Evolutionary conservation across 2,113 vertebrate genomes (phyloP), one percentile per base, ranked within the genome.

Genomic region (Scatophagus argus): DNA sequence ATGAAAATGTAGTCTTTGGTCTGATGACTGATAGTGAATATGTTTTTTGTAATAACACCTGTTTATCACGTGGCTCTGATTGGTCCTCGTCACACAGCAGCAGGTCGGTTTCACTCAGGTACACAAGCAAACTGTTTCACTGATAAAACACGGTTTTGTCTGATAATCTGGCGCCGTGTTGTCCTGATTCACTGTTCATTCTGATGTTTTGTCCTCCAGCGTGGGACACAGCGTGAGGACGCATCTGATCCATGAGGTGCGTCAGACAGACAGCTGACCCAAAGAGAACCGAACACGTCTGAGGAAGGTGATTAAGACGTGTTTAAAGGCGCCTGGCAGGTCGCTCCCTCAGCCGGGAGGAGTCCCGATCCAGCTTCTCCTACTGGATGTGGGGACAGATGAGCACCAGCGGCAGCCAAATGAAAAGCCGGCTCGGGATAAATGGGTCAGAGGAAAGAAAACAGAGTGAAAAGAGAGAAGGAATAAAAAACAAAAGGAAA

Each of bases 401-500:
- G 38, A 47, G 62, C 74, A 3, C 4, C 55, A 12, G 2, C 59
- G 8, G 31, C 38, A 34, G 74, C 36, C 7, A 19, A 61, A 31
- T 23, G 46, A 60, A 21, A 21, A 29, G 65, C 12, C 2, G 14
- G 5, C 29, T 65, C 23, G 8, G 43, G 36, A 44, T 31, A 78
- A 73, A 67, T 61, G 41, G 61, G 74, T 71, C 73, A 71, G 31
- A 13, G 0, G 31, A 0, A 23, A n/a, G 31, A 44, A 52, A n/a
- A n/a, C n/a, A n/a, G n/a, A 32, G n/a, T 16, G 8, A 6, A 27
- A 27, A 51, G 8, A 19, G 14, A 29, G 5, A 6, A 25, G 6
- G 27, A 46, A 47, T 32, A 21, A 32, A 62, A 62, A 9, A 29
- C 1, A 60, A 58, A 51, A 52, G 4, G 44, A 52, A 52, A 77